Evolutionary conservation across 2,113 vertebrate species (phyloP), one percentile per base, ranked within the genome.

Genomic region (Thalassoma bifasciatum): DNA sequence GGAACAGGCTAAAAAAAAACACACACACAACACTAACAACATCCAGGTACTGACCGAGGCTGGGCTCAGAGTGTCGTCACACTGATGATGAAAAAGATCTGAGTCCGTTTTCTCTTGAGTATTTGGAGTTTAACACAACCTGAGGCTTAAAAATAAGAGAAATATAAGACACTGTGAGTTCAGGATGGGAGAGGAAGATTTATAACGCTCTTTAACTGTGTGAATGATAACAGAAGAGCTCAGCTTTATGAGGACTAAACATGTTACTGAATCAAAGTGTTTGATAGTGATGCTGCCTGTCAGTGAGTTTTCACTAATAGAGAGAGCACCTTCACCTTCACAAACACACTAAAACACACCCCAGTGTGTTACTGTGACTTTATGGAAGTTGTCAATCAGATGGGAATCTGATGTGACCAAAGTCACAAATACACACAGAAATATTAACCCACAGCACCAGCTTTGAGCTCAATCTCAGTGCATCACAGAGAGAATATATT

Each of bases 371-470:
- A 62, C 60, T 70, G 85, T 90, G 92, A 90, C 90, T 92, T 88
- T 60, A 88, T 46, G 23, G 50, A 72, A 84, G 80, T 56, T 62
- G 91, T 92, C 90, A 37, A 85, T 89, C 90, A 88, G 93, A 92
- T 94, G 92, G 92, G 92, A 94, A 93, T 93, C 91, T 90, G 93
- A 86, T 89, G 49, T 44, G 92, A 91, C 89, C 91, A 57, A n/a
- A 90, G 91, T 90, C 91, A 89, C 77, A 3, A 64, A 58, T 44
- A 53, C 75, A 53, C 44, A 22, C 22, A 16, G 57, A 62, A 23
- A 12, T 71, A 36, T 60, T 73, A 67, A 61, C 17, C 60, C 60
- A 56, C 66, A 50, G 8, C 51, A 54, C 62, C 58, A 76, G 80
- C 42, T 16, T 1, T 56, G 79, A 44, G 75, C 72, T 87, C 81